Base-by-base conservation (phyloP, 2,113 vertebrate species). In the Anarhynchus alexandrinus region DNA sequence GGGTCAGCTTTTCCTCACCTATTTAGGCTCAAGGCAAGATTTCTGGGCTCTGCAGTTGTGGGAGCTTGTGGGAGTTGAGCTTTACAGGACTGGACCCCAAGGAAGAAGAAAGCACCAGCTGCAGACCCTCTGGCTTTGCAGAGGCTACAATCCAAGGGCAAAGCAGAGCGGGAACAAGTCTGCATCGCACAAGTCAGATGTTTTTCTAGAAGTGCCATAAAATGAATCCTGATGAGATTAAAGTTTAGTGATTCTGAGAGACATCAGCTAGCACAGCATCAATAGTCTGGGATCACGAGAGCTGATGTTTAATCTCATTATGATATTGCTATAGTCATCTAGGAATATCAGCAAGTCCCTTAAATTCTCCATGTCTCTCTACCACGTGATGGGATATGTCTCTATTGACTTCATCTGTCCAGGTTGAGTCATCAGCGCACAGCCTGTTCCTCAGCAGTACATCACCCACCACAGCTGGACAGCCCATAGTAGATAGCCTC, bases 361-460 rank as follows among this genome's bases (percentile, higher is more conserved):
- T n/a, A 64, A 74, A 66, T 51, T 59, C 45, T 47, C 61, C 55
- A 5, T 45, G 15, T 67, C 0, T 65, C 30, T 67, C 30, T 78
- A 49, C 18, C 64, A 49, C 36, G 18, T 0, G 2, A 23, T 12
- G 47, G 40, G 43, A 10, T 36, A 5, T 0, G 3, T 49, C 43
- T 95, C 84, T 40, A 11, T 15, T 40, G 64, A 13, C 38, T 72
- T 66, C 12, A 54, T 61, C 61, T 62, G n/a, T 23, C 66, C 62
- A 76, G 58, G 82, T 72, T 89, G 65, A 79, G 80, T 2, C n/a
- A 67, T 61, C 86, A 89, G 77, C 69, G 36, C 80, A 88, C 83
- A 88, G 95, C 13, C 83, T 51, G 59, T 34, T 81, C 74, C 78
- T 92, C 87, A 70, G 70, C 58, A 76, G 40, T 12, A 22, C 62